Base-by-base conservation (phyloP, 1,140 invertebrate genomes). In the Heliconius himera region DNA sequence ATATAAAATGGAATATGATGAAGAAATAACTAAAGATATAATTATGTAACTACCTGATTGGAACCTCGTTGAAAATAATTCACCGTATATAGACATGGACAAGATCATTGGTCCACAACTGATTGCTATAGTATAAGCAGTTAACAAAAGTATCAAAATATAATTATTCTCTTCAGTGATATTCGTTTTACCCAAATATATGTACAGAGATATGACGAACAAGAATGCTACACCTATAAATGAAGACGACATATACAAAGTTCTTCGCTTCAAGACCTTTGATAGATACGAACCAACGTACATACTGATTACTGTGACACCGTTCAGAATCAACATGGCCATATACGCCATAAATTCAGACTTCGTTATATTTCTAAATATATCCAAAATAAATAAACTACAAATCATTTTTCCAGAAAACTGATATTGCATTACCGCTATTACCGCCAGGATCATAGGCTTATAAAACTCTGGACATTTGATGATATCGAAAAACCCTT, bases 361-460 rank as follows among this genome's bases (percentile, higher is more conserved):
- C 0, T 26, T 22, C 8, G 74, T 80, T 8, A 80, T 73, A 33
- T 33, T 76, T 26, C 76, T 80, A 49, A 80, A 80, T 46, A 80
- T 80, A 70, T 80, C 79, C 54, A 80, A 76, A 41, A 80, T 76
- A n/a, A 76, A 80, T 8, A 77, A 73, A 51, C 54, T 73, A 20
- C 70, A 73, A 22, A 80, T 70, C 16, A 76, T 70, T 76, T 80
- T 80, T n/a, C 79, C 79, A 2, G 79, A 80, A 11, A 80, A 80
- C 73, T 73, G 73, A 20, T 76, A 76, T 41, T 80, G 79, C 4
- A 80, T 49, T 8, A 80, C 38, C 0, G 71, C 36, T 5, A 76
- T 38, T 11, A 75, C 51, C 1, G 70, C 76, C 2, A 80, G 60
- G 3, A 38, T 71, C 22, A 76, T 20, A 3, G 79, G 79, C 3